Evolutionary conservation across 2,797 vertebrate genomes (phyloP), one percentile per base, ranked within the genome.

Genomic region (Cynopterus sphinx): DNA sequence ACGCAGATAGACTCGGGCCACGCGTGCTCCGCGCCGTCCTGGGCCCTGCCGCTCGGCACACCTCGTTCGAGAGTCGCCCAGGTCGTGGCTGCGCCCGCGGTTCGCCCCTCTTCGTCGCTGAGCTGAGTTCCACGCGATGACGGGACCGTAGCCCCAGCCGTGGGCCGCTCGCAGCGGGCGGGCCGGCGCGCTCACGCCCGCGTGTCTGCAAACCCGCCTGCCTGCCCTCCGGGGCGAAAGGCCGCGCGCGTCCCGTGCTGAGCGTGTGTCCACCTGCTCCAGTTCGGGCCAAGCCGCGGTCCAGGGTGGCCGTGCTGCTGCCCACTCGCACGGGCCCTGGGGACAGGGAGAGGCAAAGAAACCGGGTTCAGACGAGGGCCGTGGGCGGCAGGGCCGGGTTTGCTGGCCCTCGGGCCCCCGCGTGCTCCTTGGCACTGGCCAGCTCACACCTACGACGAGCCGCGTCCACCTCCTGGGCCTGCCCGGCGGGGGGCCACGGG

Each of bases 301-400:
- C 70, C 61, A n/a, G 11, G n/a, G 78, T 4, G 33, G 41, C 7
- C 11, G 41, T 5, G 11, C 1, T 4, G 1, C 9, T 26, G 26
- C 41, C 5, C 15, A 0, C 9, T 1, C 22, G 41, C 19, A 1
- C 36, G 17, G 15, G 49, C 43, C 11, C 0, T 0, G 1, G 2
- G 43, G 3, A 1, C 53, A 0, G 1, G 2, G 9, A 68, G 57
- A 53, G n/a, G 36, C 11, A 24, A 57, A 46, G 41, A 74, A 15
- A 31, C 10, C 0, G 78, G 68, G 41, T 31, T 19, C 33, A 6
- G 49, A 36, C 71, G 4, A 6, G 36, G 9, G 26, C 51, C 33
- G 17, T 6, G 46, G 39, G 6, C 0, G 9, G 28, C 65, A 74
- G 85, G 28, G 55, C 15, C 4, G 2, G 33, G 41, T 16, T 16